Evolutionary conservation across 1,140 invertebrate species (phyloP).

Genomic region (Dryas iulia): DNA sequence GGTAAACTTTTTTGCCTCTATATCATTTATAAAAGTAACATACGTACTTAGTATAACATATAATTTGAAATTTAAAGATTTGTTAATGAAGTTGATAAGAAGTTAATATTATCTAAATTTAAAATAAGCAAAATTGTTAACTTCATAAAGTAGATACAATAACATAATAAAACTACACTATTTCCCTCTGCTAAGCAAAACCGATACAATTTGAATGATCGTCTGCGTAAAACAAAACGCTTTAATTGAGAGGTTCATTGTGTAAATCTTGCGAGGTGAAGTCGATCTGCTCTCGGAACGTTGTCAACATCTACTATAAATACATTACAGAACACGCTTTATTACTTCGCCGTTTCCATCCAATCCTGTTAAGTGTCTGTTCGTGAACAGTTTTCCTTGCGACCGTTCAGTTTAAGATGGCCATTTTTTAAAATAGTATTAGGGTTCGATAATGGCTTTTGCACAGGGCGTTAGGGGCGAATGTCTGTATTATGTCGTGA

Average conservation of each 20-base stretch:
- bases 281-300: conserved; percentile 52
- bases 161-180: background rate
- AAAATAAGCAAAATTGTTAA: too few species aligned
- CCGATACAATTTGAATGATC: background rate
- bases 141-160: too few species aligned
- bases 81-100: too few species aligned
- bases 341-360: conserved; percentile 74
- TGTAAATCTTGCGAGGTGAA: conserved; percentile 55
- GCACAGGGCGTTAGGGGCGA: conserved; percentile 44
- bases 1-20: too few species aligned
- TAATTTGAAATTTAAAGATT: too few species aligned
- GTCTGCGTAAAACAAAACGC: background rate
- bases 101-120: too few species aligned
- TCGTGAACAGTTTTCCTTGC: conserved; percentile 58
- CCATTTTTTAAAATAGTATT: conserved; percentile 75
- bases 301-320: conserved; percentile 67
- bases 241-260: conserved; percentile 41
- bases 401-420: conserved; percentile 66
- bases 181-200: background rate
- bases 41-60: too few species aligned
- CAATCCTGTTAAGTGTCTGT: conserved; percentile 75
- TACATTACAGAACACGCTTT: conserved; percentile 75
- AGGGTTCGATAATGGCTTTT: conserved; percentile 74
- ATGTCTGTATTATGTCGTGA: conserved; percentile 57
- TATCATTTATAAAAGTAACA: too few species aligned